phyloP scores from a whole-genome alignment of 1,140 invertebrate species.

The Zaprionus tsacasi region DNA sequence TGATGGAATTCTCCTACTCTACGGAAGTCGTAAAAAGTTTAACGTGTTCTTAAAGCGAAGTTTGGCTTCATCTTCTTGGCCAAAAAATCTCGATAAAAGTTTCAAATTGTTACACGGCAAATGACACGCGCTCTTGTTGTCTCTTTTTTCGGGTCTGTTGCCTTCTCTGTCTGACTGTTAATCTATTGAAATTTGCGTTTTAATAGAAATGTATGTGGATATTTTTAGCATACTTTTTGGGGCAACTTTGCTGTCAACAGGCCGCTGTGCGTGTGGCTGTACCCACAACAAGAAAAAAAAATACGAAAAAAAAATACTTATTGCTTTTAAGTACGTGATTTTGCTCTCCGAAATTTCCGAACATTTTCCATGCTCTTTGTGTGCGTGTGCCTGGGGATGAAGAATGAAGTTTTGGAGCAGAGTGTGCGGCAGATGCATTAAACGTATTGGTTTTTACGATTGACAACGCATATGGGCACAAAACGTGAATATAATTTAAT shows the following conservation, averaged over 20 bases:
- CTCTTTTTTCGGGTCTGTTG: background rate
- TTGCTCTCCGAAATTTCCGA: slow-evolving; percentile 59
- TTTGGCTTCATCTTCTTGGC: slow-evolving; percentile 23
- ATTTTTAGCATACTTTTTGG: slow-evolving; percentile 35
- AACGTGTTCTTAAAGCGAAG: slow-evolving; percentile 71
- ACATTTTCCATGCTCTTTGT: slow-evolving; percentile 34
- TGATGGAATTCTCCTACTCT: slow-evolving; percentile 46
- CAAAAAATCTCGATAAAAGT: slow-evolving; percentile 64
- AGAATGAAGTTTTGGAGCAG: slow-evolving; percentile 7
- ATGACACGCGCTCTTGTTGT: slow-evolving; percentile 65
- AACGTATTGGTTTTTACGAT: slow-evolving; percentile 76
- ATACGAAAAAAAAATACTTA: slow-evolving; percentile 60
- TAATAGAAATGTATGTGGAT: slow-evolving; percentile 66
- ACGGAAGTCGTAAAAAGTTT: slow-evolving; percentile 75
- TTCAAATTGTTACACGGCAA: slow-evolving; percentile 78
- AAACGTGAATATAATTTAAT: slow-evolving; percentile 68
- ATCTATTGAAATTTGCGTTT: slow-evolving; percentile 80
- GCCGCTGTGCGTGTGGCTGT: slow-evolving; percentile 34
- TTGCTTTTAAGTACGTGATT: slow-evolving; percentile 81
- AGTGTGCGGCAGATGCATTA: slow-evolving; percentile 62
- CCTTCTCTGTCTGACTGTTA: slow-evolving; percentile 43
- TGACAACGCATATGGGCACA: slow-evolving; percentile 51
- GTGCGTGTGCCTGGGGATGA: background rate
- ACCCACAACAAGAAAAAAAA: background rate
- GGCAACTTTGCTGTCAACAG: slow-evolving; percentile 42